These are phyloP conservation scores for Gymnosoma rotundatum DNA, from an alignment of 2,888 invertebrate species.

Conservation along the genomic window DNA sequence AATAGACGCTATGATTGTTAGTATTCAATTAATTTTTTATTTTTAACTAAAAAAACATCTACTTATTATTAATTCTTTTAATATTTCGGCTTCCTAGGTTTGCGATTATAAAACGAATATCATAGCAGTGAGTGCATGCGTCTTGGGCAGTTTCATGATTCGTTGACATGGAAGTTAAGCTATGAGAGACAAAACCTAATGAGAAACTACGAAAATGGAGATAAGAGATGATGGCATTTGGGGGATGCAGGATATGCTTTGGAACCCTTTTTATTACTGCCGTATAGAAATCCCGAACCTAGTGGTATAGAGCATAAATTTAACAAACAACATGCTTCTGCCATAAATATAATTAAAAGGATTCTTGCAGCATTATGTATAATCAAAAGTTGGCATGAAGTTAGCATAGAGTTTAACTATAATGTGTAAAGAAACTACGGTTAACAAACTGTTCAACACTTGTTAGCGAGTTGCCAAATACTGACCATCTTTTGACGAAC, in stretches of 20 bases:
- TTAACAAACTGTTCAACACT: no score
- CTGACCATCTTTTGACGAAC: no score
- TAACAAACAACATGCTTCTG: constrained; percentile 7
- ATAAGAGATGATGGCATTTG: constrained; percentile 19
- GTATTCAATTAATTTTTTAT: constrained; percentile 6
- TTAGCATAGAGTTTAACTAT: no score
- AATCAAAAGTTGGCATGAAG: no score
- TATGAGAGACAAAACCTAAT: constrained; percentile 13
- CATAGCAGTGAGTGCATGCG: constrained; percentile 31
- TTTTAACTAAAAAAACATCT: neutral
- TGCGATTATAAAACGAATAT: constrained; percentile 12
- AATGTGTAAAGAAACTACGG: no score
- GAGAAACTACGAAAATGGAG: constrained; percentile 14
- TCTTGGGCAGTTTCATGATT: constrained; percentile 19
- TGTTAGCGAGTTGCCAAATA: no score
- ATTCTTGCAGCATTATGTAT: no score
- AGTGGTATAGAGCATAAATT: neutral
- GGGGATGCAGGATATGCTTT: neutral
- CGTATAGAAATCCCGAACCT: constrained; percentile 3
- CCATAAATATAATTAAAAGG: constrained; percentile 19
- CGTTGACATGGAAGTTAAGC: constrained; percentile 22
- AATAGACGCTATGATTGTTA: constrained; percentile 34
- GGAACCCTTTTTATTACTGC: neutral
- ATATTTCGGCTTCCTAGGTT: neutral
- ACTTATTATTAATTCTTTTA: neutral